Percentiles rank a stretch among this genome's conserved stretches.
These are phyloP conservation scores for Diplogasteroides magnus DNA, from an alignment of 1,140 invertebrate species.

Conservation along the genomic window DNA sequence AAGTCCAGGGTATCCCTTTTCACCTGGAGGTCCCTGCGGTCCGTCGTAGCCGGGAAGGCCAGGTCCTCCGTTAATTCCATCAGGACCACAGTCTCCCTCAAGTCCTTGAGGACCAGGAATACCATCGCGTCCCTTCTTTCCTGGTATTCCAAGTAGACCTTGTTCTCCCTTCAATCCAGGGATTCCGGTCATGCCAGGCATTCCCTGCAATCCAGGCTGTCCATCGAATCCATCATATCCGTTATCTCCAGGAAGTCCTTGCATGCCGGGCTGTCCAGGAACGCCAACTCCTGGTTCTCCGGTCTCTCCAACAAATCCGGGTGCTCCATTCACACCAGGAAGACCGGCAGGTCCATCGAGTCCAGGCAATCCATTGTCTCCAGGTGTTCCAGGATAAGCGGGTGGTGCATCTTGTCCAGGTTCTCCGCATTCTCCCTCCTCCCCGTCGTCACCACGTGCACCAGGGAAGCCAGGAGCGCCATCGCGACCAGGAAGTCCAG, in stretches of 20 bases:
- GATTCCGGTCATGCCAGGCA: slow-evolving; percentile 29
- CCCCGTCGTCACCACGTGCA: slow-evolving; percentile 26
- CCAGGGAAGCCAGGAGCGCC: slow-evolving; percentile 28
- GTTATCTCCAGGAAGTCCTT: slow-evolving; percentile 28
- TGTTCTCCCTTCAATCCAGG: slow-evolving; percentile 33
- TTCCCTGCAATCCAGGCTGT: slow-evolving; percentile 36
- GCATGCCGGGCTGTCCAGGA: slow-evolving; percentile 25
- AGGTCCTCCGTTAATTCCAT: slow-evolving; percentile 24
- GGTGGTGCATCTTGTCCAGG: slow-evolving; percentile 29
- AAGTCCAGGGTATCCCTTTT: slow-evolving; percentile 31
- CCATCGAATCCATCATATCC: slow-evolving; percentile 31
- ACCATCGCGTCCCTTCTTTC: slow-evolving; percentile 29
- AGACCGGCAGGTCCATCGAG: slow-evolving; percentile 24
- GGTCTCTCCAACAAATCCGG: slow-evolving; percentile 28
- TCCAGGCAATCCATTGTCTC: slow-evolving; percentile 26
- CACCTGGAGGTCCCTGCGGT: slow-evolving; percentile 34
- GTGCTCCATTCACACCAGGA: slow-evolving; percentile 26
- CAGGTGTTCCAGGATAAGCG: slow-evolving; percentile 29
- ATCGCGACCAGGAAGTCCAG: slow-evolving; percentile 24
- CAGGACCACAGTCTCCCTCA: slow-evolving; percentile 30
- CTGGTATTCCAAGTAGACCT: slow-evolving; percentile 28
- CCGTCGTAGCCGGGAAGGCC: slow-evolving; percentile 33
- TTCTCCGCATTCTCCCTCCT: slow-evolving; percentile 18
- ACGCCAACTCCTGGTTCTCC: slow-evolving; percentile 40
- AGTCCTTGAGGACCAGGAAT: slow-evolving; percentile 28